A percentile compares a stretch with the other conserved stretches of the same genome.
These are phyloP conservation scores for Sipha maydis DNA, from an alignment of 2,888 invertebrate species.

Conservation along the genomic window DNA sequence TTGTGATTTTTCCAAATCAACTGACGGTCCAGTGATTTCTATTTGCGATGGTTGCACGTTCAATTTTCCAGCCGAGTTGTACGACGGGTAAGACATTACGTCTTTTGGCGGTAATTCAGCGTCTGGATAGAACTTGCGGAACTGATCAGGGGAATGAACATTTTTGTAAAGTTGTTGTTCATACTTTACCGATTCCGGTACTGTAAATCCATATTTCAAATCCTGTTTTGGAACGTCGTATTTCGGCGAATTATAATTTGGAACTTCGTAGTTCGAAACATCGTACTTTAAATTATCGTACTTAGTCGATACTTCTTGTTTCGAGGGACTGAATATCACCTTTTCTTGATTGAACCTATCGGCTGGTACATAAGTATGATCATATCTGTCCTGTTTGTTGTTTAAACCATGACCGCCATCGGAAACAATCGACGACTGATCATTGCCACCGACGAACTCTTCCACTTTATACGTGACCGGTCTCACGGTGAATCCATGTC, in stretches of 20 bases:
- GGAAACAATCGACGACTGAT: background rate
- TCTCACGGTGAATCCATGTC: background rate
- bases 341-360: background rate
- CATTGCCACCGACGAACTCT: background rate
- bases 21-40: background rate
- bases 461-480: constrained; percentile 26
- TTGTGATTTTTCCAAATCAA: background rate
- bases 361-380: background rate
- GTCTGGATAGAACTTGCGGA: constrained; percentile 24
- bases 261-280: background rate
- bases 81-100: background rate
- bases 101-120: background rate
- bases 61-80: background rate
- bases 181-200: background rate
- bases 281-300: background rate
- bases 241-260: background rate
- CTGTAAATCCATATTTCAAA: background rate
- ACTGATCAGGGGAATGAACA: background rate
- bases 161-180: too few relatives aligned
- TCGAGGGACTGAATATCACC: background rate
- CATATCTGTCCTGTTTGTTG: background rate
- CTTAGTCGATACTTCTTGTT: background rate
- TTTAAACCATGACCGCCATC: background rate
- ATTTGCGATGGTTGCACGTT: background rate
- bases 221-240: background rate